These are phyloP conservation scores for Xenopus borealis DNA, from an alignment of 2,113 vertebrate genomes.

Conservation along the genomic window DNA sequence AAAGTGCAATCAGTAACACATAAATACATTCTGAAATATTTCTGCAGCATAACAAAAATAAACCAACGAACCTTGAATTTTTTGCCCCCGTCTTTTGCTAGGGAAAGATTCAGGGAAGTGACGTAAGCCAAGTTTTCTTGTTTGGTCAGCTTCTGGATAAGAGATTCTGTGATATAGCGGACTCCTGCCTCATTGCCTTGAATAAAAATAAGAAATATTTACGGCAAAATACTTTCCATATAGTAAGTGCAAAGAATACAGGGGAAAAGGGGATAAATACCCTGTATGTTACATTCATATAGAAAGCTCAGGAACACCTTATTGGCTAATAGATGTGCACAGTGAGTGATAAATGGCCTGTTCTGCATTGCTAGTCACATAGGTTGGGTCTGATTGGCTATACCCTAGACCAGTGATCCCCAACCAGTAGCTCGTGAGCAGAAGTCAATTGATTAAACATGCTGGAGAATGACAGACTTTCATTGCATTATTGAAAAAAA, in stretches of 20 bases:
- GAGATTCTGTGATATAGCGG: constrained; percentile 73
- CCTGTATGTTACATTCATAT: background rate
- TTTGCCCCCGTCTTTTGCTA: constrained; percentile 69
- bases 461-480: too few species aligned
- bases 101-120: constrained; percentile 73
- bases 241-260: too few species aligned
- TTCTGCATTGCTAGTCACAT: too few species aligned
- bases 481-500: too few species aligned
- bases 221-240: background rate
- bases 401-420: too few species aligned
- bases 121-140: constrained; percentile 69
- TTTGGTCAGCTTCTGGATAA: constrained; percentile 70
- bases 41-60: too few species aligned
- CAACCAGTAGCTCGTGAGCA: too few species aligned
- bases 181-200: constrained; percentile 58
- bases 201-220: constrained; percentile 48
- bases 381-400: too few species aligned
- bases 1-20: background rate
- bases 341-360: too few species aligned
- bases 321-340: too few species aligned
- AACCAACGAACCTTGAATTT: constrained; percentile 67
- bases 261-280: background rate
- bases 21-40: too few species aligned
- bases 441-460: too few species aligned
- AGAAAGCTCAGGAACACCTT: background rate